Percentiles rank a stretch among this genome's conserved stretches.
These are phyloP conservation scores for Caenorhabditis macrosperma DNA, from an alignment of 2,888 invertebrate species.

Conservation along the genomic window DNA sequence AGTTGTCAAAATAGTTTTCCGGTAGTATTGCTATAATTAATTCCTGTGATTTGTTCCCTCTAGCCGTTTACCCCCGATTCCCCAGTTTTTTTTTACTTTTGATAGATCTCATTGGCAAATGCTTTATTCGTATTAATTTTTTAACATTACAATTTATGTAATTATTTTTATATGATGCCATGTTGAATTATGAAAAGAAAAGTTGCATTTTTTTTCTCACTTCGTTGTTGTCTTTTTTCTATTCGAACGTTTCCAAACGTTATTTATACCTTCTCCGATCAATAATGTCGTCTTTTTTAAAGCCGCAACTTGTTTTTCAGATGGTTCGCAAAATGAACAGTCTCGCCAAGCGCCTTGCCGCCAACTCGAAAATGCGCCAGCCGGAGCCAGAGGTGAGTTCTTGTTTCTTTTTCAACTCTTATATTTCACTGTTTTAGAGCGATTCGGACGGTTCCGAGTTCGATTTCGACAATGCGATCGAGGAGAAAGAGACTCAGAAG, in stretches of 20 bases:
- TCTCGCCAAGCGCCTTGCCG: conserved; percentile 51
- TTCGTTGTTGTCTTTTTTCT: conserved; percentile 3
- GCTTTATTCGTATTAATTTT: too few species aligned
- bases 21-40: too few species aligned
- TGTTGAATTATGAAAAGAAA: background rate
- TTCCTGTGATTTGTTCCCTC: too few species aligned
- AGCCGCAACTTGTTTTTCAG: conserved; percentile 16
- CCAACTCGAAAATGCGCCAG: conserved; percentile 42
- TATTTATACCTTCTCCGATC: background rate
- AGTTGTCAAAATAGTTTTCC: too few species aligned
- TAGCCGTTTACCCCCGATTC: too few species aligned
- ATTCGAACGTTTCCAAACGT: background rate
- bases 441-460: conserved; percentile 59
- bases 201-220: background rate
- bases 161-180: too few species aligned
- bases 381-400: conserved; percentile 50
- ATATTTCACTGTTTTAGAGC: conserved; percentile 32
- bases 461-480: conserved; percentile 60
- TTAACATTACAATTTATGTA: too few species aligned
- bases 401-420: too few species aligned
- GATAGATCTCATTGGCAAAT: too few species aligned
- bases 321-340: conserved; percentile 61
- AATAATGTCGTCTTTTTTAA: background rate
- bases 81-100: too few species aligned
- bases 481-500: conserved; percentile 36